These are phyloP conservation scores for Pyxicephalus adspersus DNA, from an alignment of 2,113 vertebrate species.

Conservation along the genomic window DNA sequence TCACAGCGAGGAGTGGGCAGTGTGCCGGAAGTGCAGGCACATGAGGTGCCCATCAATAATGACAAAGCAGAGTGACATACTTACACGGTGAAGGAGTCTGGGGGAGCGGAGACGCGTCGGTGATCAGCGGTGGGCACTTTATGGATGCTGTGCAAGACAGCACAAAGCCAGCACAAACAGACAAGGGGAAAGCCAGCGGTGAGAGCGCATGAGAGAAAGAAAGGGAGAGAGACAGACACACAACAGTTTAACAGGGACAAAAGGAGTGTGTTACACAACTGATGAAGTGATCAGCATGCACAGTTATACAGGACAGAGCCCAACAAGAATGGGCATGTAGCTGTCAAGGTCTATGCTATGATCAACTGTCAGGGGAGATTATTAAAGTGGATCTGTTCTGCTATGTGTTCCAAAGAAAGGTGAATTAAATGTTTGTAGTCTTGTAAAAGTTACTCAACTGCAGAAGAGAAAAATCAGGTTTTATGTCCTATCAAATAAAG, in stretches of 20 bases:
- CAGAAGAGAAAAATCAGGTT: no score
- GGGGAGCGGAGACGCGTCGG: constrained; percentile 97
- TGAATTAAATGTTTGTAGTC: no score
- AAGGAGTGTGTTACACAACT: constrained; percentile 67
- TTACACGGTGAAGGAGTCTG: constrained; percentile 98
- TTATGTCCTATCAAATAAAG: no score
- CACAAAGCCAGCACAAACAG: constrained; percentile 70
- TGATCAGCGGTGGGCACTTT: constrained; percentile 96
- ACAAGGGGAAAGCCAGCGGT: constrained; percentile 65
- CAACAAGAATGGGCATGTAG: neutral
- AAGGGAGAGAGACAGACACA: constrained; percentile 68
- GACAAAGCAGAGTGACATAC: constrained; percentile 72
- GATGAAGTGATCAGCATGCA: constrained; percentile 66
- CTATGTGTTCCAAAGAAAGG: no score
- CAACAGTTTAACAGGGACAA: constrained; percentile 75
- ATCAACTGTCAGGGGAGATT: neutral
- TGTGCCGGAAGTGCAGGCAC: neutral
- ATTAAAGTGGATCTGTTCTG: neutral
- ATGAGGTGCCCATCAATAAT: neutral
- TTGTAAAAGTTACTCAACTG: no score
- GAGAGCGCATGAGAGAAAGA: constrained; percentile 52
- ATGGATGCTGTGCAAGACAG: constrained; percentile 86
- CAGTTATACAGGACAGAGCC: constrained; percentile 36
- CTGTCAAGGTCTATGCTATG: neutral
- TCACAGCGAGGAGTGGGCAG: constrained; percentile 2